Percentiles rank a stretch among this genome's conserved stretches.
Evolutionary conservation across 1,140 invertebrate genomes (phyloP).

Genomic region (Kradibia gibbosae): DNA sequence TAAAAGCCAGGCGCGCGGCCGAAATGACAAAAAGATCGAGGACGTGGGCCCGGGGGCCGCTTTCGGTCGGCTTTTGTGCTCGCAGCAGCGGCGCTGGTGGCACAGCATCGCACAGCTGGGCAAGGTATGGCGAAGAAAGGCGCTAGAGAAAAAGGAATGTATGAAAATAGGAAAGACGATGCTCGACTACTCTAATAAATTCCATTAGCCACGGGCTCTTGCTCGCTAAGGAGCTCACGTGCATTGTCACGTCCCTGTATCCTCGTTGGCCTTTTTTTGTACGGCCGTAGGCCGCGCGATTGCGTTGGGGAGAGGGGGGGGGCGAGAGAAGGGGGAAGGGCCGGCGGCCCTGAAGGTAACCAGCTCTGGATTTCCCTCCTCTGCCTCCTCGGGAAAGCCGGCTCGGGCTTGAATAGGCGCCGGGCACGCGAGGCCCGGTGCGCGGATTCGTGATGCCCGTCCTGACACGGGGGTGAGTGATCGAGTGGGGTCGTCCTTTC

Average conservation of each 20-base stretch:
- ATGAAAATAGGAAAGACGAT: constrained; percentile 21
- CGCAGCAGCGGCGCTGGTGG: background rate
- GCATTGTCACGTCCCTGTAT: background rate
- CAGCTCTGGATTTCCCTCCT: background rate
- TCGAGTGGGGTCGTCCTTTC: background rate
- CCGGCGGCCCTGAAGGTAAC: too few species aligned
- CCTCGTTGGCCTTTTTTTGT: constrained; percentile 35
- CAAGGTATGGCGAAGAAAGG: background rate
- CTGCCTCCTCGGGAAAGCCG: constrained; percentile 2
- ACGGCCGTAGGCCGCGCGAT: too few species aligned
- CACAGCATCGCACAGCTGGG: background rate
- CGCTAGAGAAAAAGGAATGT: background rate
- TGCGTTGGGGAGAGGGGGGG: too few species aligned
- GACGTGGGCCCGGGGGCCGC: background rate
- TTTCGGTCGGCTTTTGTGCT: background rate
- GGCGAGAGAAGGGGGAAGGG: too few species aligned
- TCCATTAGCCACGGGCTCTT: constrained; percentile 50
- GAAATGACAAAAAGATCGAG: constrained; percentile 24
- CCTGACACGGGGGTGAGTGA: background rate
- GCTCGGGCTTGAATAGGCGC: background rate
- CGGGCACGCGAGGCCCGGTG: constrained; percentile 26
- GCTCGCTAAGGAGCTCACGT: constrained; percentile 35
- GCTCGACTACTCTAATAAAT: constrained; percentile 37
- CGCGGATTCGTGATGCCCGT: background rate
- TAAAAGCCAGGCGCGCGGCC: constrained; percentile 10